Percentiles rank a stretch among this genome's conserved stretches.
phyloP scores from a whole-genome alignment of 2,888 invertebrate species.

The Meghimatium bilineatum region DNA sequence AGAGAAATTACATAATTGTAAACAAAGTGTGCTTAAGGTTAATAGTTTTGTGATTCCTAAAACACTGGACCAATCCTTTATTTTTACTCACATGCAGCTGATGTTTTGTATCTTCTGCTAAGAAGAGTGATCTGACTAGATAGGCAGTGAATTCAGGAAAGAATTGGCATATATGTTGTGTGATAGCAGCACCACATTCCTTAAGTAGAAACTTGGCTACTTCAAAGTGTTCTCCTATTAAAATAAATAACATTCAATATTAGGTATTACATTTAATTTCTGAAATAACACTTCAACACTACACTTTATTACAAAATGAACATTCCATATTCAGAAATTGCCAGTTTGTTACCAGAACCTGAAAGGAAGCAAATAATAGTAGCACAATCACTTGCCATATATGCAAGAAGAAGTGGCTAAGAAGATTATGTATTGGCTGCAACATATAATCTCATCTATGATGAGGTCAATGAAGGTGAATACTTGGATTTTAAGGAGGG shows the following conservation, averaged over 20 bases:
- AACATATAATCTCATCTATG: too few relatives aligned
- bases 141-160: conserved; percentile 32
- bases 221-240: conserved; percentile 35
- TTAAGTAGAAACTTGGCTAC: conserved; percentile 34
- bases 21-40: too few relatives aligned
- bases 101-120: neutral
- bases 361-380: too few relatives aligned
- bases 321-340: neutral
- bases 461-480: too few relatives aligned
- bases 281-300: neutral
- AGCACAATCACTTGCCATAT: too few relatives aligned
- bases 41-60: neutral
- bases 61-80: neutral
- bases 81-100: neutral
- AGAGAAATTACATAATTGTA: too few relatives aligned
- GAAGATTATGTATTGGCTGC: too few relatives aligned
- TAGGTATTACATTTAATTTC: neutral
- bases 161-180: conserved; percentile 18
- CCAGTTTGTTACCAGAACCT: too few relatives aligned
- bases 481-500: too few relatives aligned
- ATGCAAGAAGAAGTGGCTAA: too few relatives aligned
- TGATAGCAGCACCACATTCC: conserved; percentile 30
- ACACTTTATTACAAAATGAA: neutral
- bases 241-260: neutral
- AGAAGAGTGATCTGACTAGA: conserved; percentile 19